Evolutionary conservation across 2,797 vertebrate species (phyloP), one percentile per base, ranked within the genome.

Genomic region (Brachyalestes nurse): DNA sequence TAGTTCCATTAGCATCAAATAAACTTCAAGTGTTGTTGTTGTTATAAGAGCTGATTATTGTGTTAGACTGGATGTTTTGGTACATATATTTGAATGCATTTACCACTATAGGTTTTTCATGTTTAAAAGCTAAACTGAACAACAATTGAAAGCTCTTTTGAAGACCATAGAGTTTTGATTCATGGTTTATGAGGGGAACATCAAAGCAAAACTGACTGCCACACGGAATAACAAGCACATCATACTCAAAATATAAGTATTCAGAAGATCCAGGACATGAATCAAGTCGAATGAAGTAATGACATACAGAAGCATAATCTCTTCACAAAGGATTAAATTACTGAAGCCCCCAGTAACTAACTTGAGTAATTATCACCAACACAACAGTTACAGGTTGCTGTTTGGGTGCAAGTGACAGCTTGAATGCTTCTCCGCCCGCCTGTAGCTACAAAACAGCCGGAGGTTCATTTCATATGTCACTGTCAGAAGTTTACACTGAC

Each of bases 141-240:
- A 64, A 64, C 61, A 64, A 2, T 13, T 25, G 12, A 23, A 6
- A 23, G 6, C 16, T 45, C 16, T 51, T 66, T 42, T 42, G 16
- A 42, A 66, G 14, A 34, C 34, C 42, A 40, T n/a, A 28, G 12
- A 55, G 14, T 45, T 34, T 23, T 42, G 19, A 72, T 60, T 45
- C 34, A 34, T 74, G 34, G 55, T 74, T 74, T 60, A 61, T 42
- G 72, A 38, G 38, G 34, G 19, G 38, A 14, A 40, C 16, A 58
- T 73, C 12, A 57, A 81, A 70, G 65, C 65, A 62, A 62, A 75
- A 71, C 65, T 55, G 1, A 64, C 70, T 42, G 13, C 38, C 34
- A 25, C 38, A 23, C 21, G 42, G 53, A 70, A 45, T 6, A 81
- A 55, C 66, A 65, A 60, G 38, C 67, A 81, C 19, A 57, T 53